A percentile compares a stretch with the other conserved stretches of the same genome.
phyloP scores from a whole-genome alignment of 2,888 invertebrate genomes.

The Erebia palarica region DNA sequence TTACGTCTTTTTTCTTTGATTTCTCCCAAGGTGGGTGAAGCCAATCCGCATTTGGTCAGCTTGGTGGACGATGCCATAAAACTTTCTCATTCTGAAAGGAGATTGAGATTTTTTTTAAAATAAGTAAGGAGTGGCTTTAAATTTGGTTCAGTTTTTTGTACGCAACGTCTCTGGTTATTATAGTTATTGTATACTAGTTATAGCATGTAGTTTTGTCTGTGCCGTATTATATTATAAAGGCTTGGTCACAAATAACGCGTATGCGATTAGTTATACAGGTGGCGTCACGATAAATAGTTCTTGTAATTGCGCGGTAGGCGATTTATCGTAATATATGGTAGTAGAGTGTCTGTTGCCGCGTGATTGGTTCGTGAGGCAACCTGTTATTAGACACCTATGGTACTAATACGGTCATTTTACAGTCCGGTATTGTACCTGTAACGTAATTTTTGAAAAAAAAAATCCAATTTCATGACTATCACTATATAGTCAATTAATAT shows the following conservation, averaged over 20 bases:
- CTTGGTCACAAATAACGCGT: not conserved
- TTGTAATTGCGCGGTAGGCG: not conserved
- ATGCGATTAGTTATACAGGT: too few species aligned
- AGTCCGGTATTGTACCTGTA: not conserved
- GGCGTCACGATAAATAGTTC: not conserved
- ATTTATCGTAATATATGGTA: too few species aligned
- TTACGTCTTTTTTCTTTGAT: too few species aligned
- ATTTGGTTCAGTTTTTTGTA: slow-evolving; percentile 8
- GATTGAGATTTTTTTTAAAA: too few species aligned
- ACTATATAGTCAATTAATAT: not conserved
- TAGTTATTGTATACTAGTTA: slow-evolving; percentile 17
- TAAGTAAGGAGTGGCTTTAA: not conserved
- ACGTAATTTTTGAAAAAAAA: not conserved
- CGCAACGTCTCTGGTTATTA: not conserved
- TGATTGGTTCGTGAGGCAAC: too few species aligned
- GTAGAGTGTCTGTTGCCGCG: too few species aligned
- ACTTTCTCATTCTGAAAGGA: too few species aligned
- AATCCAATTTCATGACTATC: not conserved
- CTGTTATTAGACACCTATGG: too few species aligned
- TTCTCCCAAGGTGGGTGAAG: too few species aligned
- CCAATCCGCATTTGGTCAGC: too few species aligned
- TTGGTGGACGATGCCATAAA: too few species aligned
- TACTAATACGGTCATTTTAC: not conserved
- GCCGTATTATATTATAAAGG: not conserved
- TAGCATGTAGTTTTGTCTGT: slow-evolving; percentile 16